These are phyloP conservation scores for Campaea margaritaria DNA, from an alignment of 2,888 invertebrate genomes.

Conservation along the genomic window DNA sequence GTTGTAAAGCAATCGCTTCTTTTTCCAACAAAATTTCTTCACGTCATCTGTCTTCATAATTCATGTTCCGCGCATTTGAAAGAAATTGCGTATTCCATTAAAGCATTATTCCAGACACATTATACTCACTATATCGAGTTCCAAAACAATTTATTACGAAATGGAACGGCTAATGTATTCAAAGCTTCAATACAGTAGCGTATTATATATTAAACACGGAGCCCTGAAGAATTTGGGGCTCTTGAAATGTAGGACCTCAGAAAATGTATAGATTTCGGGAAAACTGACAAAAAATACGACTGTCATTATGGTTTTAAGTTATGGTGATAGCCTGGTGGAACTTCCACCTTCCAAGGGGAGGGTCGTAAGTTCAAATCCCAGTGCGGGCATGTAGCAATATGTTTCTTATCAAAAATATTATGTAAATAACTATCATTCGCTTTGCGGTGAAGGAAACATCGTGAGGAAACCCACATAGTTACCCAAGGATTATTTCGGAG, in stretches of 20 bases:
- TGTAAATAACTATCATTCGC: no score
- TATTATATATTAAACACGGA: background rate
- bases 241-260: background rate
- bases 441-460: no score
- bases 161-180: conserved; percentile 29
- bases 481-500: no score
- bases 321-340: no score
- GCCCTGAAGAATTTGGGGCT: background rate
- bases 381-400: no score
- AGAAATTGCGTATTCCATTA: conserved; percentile 41
- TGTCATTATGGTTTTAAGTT: no score
- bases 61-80: conserved; percentile 30
- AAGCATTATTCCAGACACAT: conserved; percentile 35
- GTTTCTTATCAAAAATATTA: no score
- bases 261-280: no score
- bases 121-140: conserved; percentile 36
- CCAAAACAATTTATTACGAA: conserved; percentile 40
- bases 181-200: conserved; percentile 7
- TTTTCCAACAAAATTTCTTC: conserved; percentile 21
- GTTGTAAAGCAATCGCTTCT: conserved; percentile 6
- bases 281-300: no score
- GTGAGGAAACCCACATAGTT: no score
- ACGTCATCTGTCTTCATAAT: conserved; percentile 38
- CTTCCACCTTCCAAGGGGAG: no score
- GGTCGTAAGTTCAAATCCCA: no score